Percentiles rank a stretch among this genome's conserved stretches.
These are phyloP conservation scores for Hyposoter dolosus DNA, from an alignment of 2,888 invertebrate genomes.

Conservation along the genomic window DNA sequence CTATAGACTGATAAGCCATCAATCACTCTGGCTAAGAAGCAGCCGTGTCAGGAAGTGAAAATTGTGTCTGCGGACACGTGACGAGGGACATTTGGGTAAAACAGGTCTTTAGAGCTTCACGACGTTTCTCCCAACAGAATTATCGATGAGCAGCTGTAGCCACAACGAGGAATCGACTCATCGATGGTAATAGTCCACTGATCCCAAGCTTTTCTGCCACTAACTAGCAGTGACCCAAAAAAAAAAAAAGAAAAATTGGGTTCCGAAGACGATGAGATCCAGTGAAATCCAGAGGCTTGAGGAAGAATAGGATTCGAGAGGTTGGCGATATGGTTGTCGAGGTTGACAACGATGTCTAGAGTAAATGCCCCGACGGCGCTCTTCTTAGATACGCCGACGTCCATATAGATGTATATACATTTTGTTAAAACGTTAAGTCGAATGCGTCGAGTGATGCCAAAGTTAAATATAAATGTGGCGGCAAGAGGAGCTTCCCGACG, in stretches of 20 bases:
- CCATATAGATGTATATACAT: slow-evolving; percentile 24
- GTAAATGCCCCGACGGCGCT: slow-evolving; percentile 7
- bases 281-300: background rate
- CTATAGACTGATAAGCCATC: slow-evolving; percentile 29
- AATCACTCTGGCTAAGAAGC: slow-evolving; percentile 50
- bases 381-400: slow-evolving; percentile 5
- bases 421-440: slow-evolving; percentile 75
- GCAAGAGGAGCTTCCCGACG: slow-evolving; percentile 76
- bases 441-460: slow-evolving; percentile 84
- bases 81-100: slow-evolving; percentile 47
- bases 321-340: slow-evolving; percentile 24
- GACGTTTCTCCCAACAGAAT: slow-evolving; percentile 70
- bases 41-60: slow-evolving; percentile 60
- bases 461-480: slow-evolving; percentile 84
- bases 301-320: slow-evolving; percentile 63
- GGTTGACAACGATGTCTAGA: slow-evolving; percentile 27
- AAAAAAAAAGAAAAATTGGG: background rate
- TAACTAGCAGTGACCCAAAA: slow-evolving; percentile 8
- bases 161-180: slow-evolving; percentile 68
- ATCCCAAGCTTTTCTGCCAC: slow-evolving; percentile 42
- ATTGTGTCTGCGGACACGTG: slow-evolving; percentile 46
- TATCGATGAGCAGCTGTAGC: slow-evolving; percentile 75
- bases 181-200: slow-evolving; percentile 70
- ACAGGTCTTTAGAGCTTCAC: slow-evolving; percentile 32
- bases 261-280: background rate